Percentiles rank a stretch among this genome's conserved stretches.
Evolutionary conservation across 2,888 invertebrate species (phyloP).

Genomic region (Pyrochroa serraticornis): DNA sequence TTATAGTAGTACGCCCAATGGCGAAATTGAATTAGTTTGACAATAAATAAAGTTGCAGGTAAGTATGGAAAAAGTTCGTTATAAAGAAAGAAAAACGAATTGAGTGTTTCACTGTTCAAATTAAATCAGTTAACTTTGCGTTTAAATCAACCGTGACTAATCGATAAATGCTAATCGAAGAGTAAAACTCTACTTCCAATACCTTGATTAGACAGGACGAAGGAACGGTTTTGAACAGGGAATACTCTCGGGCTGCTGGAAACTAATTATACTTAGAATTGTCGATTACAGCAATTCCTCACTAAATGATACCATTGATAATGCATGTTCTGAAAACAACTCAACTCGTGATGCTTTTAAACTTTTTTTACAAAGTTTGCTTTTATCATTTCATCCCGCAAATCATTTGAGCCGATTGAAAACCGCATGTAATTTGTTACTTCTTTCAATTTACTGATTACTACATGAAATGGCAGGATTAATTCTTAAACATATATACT

Average conservation of each 20-base stretch:
- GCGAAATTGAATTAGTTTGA: slow-evolving; percentile 16
- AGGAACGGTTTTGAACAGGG: slow-evolving; percentile 18
- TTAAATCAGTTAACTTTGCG: slow-evolving; percentile 39
- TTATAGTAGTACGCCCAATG: slow-evolving; percentile 15
- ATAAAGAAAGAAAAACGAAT: slow-evolving; percentile 2
- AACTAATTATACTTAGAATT: slow-evolving; percentile 20
- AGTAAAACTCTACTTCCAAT: slow-evolving; percentile 38
- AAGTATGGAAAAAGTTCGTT: background rate
- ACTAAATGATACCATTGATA: slow-evolving; percentile 22
- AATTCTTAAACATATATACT: too few relatives aligned
- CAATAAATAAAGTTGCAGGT: slow-evolving; percentile 11
- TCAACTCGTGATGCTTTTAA: too few relatives aligned
- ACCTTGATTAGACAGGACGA: slow-evolving; percentile 30
- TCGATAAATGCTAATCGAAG: slow-evolving; percentile 44
- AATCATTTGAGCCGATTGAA: too few relatives aligned
- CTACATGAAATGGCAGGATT: too few relatives aligned
- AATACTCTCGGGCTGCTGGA: slow-evolving; percentile 14
- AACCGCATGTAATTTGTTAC: too few relatives aligned
- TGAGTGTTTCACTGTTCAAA: slow-evolving; percentile 25
- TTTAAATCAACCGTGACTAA: slow-evolving; percentile 41
- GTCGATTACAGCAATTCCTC: slow-evolving; percentile 24
- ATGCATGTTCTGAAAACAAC: background rate
- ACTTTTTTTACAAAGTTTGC: too few relatives aligned
- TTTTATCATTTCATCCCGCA: too few relatives aligned
- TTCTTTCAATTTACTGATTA: too few relatives aligned